Base-by-base conservation (phyloP, 2,113 vertebrate species). In the Trichechus manatus region DNA sequence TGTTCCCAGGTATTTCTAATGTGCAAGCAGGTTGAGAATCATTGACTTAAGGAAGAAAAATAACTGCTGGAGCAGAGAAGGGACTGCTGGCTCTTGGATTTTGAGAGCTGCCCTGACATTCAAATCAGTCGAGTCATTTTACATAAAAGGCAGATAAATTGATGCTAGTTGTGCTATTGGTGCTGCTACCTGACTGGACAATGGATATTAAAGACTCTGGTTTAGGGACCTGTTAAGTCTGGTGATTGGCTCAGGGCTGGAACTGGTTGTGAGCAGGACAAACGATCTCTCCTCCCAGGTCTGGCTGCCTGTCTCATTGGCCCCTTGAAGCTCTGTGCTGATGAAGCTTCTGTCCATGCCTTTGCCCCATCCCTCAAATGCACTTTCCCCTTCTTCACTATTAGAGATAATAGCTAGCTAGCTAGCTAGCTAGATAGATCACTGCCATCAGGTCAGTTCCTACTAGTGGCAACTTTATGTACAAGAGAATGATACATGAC, bases 1-100 rank as follows among this genome's bases (percentile, higher is more conserved):
- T 36, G 25, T 23, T 90, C 36, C 20, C 36, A 22, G 63, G 64
- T 92, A 61, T 96, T 92, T 95, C 53, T 66, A 81, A 89, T 83
- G 10, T 92, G 53, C 53, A 94, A 77, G 36, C 36, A 36, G 89
- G 15, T 66, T 93, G 63, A 81, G 64, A 97, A 96, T 87, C 87
- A 84, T 75, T 86, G 89, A 89, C 50, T 89, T 79, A 96, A 92
- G 85, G 63, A 91, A 87, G 80, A 82, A 89, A 97, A 97, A 95
- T 85, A 95, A 87, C 84, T 94, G 25, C 13, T 81, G 25, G 27
- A 82, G 59, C 10, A 33, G 8, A 93, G 75, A 92, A 85, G 79
- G 66, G 9, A 87, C 90, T 44, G 9, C 82, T 93, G 93, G 39
- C 33, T 96, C 78, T 95, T 29, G 70, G 78, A 68, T 77, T 89